Evolutionary conservation across 2,888 invertebrate genomes (phyloP), one percentile per base, ranked within the genome.

Genomic region (Drosophila greeni): DNA sequence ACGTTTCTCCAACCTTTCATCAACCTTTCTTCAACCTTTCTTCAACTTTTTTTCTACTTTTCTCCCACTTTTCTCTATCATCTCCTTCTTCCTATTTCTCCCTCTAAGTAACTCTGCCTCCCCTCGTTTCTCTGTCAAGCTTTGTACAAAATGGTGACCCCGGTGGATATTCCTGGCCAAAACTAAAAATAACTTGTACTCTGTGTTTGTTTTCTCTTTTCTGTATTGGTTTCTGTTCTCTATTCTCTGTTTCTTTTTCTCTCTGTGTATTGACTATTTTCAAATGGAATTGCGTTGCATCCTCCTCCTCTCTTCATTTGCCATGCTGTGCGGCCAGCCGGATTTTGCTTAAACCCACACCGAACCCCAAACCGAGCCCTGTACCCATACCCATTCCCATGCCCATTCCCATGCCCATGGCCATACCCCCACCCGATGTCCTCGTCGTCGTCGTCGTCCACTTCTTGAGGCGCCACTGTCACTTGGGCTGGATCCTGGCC

Each of bases 401-500:
- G 4, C 45, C 62, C 43, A 45, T 20, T 34, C 48, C 48, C 58
- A 49, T 20, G 4, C 45, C 62, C 43, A 45, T 20, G 29, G 16
- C 39, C 16, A 39, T 36, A 3, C 33, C 42, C 23, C 11, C 45
- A 43, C 16, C 54, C 39, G 33, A 29, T 36, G 53, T 48, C 36
- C 56, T 40, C 24, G 65, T 56, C n/a, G n/a, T 14, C 37, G 57
- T 48, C 36, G 66, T 40, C 24, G 65, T 56, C 73, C 82, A 79
- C 73, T 82, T 66, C 36, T 45, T 53, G 12, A 71, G 65, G 45
- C 79, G 74, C 74, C 78, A 77, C 70, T 79, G 85, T 87, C 86
- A 88, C 85, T 88, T 88, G 71, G 87, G 87, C 78, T 84, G 86
- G 29, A 88, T 88, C 56, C 85, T 81, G 20, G 88, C 87, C 24